Percentiles rank a stretch among this genome's conserved stretches.
Evolutionary conservation across 2,113 vertebrate genomes (phyloP).

Genomic region (Melanerpes aurifrons): DNA sequence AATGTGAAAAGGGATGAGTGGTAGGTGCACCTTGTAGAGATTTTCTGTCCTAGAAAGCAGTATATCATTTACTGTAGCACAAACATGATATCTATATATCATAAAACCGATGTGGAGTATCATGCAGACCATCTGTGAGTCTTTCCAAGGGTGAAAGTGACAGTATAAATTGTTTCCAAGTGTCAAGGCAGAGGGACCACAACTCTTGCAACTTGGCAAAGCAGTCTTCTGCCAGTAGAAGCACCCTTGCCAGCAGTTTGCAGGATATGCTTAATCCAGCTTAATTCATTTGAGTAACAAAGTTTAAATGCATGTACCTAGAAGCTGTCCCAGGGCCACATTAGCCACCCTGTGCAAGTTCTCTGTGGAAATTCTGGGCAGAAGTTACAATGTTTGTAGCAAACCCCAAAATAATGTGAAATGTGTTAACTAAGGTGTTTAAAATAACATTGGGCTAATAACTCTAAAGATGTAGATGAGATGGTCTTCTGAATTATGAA

Average conservation of each 20-base stretch:
- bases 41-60: conserved; percentile 46
- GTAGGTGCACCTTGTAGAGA: conserved; percentile 19
- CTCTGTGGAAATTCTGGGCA: not conserved
- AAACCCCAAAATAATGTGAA: not conserved
- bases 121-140: conserved; percentile 68
- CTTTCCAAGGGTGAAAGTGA: conserved; percentile 68
- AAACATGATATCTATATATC: conserved; percentile 69
- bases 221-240: conserved; percentile 14
- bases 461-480: not conserved
- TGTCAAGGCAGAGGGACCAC: conserved; percentile 38
- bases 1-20: conserved; percentile 18
- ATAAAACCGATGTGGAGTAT: conserved; percentile 66
- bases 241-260: not conserved
- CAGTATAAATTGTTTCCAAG: conserved; percentile 66
- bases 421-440: not conserved
- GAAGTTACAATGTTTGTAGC: not conserved
- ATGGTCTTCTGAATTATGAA: not conserved
- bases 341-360: not conserved
- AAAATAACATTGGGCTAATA: not conserved
- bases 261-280: not conserved
- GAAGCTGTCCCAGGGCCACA: not conserved
- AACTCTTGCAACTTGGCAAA: not conserved
- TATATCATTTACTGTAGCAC: conserved; percentile 10
- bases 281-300: not conserved
- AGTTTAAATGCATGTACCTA: not conserved